Percentiles rank a stretch among this genome's conserved stretches.
These are phyloP conservation scores for Montipora capricornis DNA, from an alignment of 64 coral and sea anemone genomes.

Conservation along the genomic window DNA sequence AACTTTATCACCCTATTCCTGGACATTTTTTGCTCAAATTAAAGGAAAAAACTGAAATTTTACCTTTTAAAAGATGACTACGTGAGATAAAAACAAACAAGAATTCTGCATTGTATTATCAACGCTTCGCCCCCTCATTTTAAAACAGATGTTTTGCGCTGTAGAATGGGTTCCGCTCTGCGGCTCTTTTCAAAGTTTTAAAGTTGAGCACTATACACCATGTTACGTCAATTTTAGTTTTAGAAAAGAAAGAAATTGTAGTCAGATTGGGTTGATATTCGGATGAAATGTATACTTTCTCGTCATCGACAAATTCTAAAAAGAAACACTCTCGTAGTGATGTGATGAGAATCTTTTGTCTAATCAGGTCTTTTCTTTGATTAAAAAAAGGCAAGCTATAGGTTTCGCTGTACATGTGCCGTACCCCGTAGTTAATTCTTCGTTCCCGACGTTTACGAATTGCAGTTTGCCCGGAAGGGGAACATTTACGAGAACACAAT, in stretches of 20 bases:
- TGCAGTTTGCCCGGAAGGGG: too few relatives aligned
- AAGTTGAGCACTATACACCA: background rate
- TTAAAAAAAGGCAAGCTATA: too few relatives aligned
- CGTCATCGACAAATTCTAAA: background rate
- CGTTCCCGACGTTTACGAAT: too few relatives aligned
- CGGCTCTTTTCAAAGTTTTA: background rate
- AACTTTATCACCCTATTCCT: too few relatives aligned
- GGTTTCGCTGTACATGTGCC: too few relatives aligned
- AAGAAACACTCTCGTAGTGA: too few relatives aligned
- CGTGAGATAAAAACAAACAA: background rate
- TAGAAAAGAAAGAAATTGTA: background rate
- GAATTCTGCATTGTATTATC: background rate
- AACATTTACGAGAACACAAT: too few relatives aligned
- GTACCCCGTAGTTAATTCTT: too few relatives aligned
- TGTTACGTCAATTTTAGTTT: background rate
- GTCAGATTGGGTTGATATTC: background rate
- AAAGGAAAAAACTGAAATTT: too few relatives aligned
- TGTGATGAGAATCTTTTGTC: background rate
- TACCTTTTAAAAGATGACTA: background rate
- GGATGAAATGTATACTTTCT: background rate
- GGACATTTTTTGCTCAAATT: too few relatives aligned
- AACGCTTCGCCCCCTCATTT: background rate
- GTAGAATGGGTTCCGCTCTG: background rate
- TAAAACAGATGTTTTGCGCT: constrained; percentile 24
- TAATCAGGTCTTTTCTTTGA: background rate